A percentile compares a stretch with the other conserved stretches of the same genome.
These are phyloP conservation scores for Takifugu flavidus DNA, from an alignment of 2,113 vertebrate genomes.

Conservation along the genomic window DNA sequence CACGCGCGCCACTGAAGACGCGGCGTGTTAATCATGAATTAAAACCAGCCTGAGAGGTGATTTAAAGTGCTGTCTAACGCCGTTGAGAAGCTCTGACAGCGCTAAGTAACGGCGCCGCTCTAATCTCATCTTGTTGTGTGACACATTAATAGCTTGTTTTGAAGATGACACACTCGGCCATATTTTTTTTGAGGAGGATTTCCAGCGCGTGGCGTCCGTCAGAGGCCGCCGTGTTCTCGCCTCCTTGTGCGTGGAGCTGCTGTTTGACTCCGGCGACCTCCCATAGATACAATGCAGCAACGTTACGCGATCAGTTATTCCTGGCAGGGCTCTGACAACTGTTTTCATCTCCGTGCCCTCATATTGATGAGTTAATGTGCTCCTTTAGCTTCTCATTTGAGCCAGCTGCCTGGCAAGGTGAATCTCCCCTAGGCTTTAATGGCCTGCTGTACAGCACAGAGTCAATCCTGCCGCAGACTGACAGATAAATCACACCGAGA, in stretches of 20 bases:
- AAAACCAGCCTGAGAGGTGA: constrained; percentile 36
- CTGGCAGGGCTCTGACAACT: constrained; percentile 70
- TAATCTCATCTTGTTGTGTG: constrained; percentile 33
- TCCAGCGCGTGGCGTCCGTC: constrained; percentile 8
- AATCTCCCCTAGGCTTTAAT: constrained; percentile 72
- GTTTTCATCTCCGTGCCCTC: constrained; percentile 75
- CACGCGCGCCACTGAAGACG: constrained; percentile 15
- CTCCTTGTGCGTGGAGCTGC: constrained; percentile 40
- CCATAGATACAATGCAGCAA: constrained; percentile 61
- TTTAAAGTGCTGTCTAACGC: constrained; percentile 27
- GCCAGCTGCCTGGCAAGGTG: constrained; percentile 74
- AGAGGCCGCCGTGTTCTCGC: constrained; percentile 39
- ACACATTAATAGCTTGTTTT: constrained; percentile 50
- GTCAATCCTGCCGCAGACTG: constrained; percentile 61
- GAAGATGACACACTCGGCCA: constrained; percentile 32
- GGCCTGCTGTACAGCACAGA: constrained; percentile 64
- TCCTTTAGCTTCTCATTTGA: constrained; percentile 78
- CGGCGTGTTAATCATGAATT: constrained; percentile 21
- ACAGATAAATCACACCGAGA: constrained; percentile 68
- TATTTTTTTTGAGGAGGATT: constrained; percentile 15
- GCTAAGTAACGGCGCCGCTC: constrained; percentile 26
- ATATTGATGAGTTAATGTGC: constrained; percentile 77
- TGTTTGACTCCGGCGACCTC: constrained; percentile 65
- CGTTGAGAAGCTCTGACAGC: constrained; percentile 35
- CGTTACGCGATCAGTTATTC: constrained; percentile 71